Base-by-base conservation (phyloP, 2,797 vertebrate species). In the Pseudotriccus pelzelni region DNA sequence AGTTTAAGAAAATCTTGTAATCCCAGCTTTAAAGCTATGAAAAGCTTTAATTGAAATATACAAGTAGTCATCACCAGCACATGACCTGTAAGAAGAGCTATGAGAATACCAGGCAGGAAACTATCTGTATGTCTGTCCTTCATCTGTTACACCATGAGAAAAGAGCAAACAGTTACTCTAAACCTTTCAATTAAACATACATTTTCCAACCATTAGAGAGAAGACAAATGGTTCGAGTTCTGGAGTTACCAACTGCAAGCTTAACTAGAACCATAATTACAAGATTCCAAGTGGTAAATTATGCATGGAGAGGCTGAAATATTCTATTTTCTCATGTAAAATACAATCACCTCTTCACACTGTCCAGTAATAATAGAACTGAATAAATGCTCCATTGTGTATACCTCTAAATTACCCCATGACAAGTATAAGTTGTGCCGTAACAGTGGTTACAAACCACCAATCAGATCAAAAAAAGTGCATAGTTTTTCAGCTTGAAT, bases 231-330 rank as follows among this genome's bases (percentile, higher is more conserved):
- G 70, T 77, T 90, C 68, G 83, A 80, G 89, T 92, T 96, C 84
- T 90, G 75, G 84, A 94, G 68, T 84, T 85, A 85, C 22, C 84
- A 96, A 85, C 78, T 72, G 16, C 64, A 95, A 87, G 41, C 30
- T 79, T 70, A 82, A 90, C 75, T 92, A 96, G 84, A 95, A 93
- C 77, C 68, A 68, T 55, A 96, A 96, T 90, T 93, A 84, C 53
- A 27, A 77, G 79, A 96, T 94, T 94, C 90, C 84, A 63, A 89
- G 49, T 11, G 34, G 84, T 60, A 94, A 96, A 90, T 74, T 88
- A 52, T 49, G 92, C 27, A 15, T 60, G 55, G 86, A 94, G 63
- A 84, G 14, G 44, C 60, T 67, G 49, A 96, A 93, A 94, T 76
- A 81, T 39, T 74, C 87, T 22, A 58, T 89, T 88, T 36, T 95